Percentiles rank a stretch among this genome's conserved stretches.
phyloP scores from a whole-genome alignment of 2,888 invertebrate genomes.

The Eumacrocentrus americanus region DNA sequence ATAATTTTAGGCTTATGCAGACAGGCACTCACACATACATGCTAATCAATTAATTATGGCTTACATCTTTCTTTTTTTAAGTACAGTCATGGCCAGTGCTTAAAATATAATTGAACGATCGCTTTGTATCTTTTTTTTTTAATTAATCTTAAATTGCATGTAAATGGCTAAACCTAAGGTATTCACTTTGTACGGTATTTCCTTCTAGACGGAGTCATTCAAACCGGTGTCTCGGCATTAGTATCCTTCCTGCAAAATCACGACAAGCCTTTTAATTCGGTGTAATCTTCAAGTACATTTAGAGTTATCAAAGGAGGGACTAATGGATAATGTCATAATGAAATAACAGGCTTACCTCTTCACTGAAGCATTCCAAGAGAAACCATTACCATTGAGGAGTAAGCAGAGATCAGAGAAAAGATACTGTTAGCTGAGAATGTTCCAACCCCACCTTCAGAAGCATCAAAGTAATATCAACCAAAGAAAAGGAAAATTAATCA shows the following conservation, averaged over 20 bases:
- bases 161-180: conserved; percentile 55
- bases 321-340: conserved; percentile 3
- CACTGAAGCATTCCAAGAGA: conserved; percentile 41
- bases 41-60: conserved; percentile 54
- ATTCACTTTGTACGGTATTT: conserved; percentile 59
- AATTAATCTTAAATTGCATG: conserved; percentile 41
- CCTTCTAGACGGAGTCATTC: conserved; percentile 51
- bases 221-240: conserved; percentile 62
- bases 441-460: conserved; percentile 43
- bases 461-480: conserved; percentile 24
- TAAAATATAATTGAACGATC: conserved; percentile 46
- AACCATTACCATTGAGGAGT: conserved; percentile 38
- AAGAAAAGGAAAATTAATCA: conserved; percentile 29
- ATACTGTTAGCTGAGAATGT: conserved; percentile 46
- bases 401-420: conserved; percentile 51
- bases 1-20: conserved; percentile 44
- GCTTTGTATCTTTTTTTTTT: conserved; percentile 34
- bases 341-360: conserved; percentile 51
- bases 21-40: conserved; percentile 61
- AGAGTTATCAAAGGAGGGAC: not conserved
- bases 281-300: conserved; percentile 18
- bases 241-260: conserved; percentile 60
- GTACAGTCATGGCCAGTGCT: conserved; percentile 60
- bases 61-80: conserved; percentile 46
- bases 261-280: conserved; percentile 33